Conservation (phyloP, 2,113 vertebrate species). For the Burhinus oedicnemus region DNA sequence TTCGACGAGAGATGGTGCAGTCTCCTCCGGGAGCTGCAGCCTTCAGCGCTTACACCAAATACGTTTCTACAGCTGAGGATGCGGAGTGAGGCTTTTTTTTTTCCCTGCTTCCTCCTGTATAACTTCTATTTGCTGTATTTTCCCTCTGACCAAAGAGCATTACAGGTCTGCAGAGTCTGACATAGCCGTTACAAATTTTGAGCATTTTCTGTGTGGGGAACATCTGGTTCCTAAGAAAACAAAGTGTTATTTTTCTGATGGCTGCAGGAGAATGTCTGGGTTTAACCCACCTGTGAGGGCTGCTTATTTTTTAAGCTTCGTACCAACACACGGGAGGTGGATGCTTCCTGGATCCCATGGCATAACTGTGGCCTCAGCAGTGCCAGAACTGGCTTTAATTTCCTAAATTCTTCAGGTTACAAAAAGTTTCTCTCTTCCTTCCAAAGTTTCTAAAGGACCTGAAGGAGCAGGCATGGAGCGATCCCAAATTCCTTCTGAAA, state of each 20-base stretch:
- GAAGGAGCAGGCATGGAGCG: background rate
- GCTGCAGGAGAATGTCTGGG: slow-evolving; percentile 6
- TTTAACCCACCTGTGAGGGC: slow-evolving; percentile 36
- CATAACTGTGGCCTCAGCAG: background rate
- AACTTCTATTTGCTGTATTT: background rate
- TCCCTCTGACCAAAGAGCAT: background rate
- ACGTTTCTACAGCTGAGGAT: background rate
- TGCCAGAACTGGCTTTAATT: background rate
- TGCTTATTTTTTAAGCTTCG: slow-evolving; percentile 49
- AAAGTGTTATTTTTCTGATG: background rate
- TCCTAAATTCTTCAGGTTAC: slow-evolving; percentile 10
- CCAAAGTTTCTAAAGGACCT: background rate
- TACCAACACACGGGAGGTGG: background rate
- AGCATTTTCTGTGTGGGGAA: background rate
- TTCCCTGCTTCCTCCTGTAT: background rate
- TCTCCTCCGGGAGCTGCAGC: background rate
- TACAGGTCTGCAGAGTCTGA: background rate
- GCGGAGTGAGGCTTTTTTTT: background rate
- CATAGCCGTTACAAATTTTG: background rate
- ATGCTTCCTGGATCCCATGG: background rate
- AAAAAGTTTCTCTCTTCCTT: background rate
- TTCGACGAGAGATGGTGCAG: background rate
- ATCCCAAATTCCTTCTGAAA: background rate
- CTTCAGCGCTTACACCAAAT: background rate
- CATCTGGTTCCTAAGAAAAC: slow-evolving; percentile 33